These are phyloP conservation scores for Andricus quercusramuli DNA, from an alignment of 2,888 invertebrate genomes.

Conservation along the genomic window DNA sequence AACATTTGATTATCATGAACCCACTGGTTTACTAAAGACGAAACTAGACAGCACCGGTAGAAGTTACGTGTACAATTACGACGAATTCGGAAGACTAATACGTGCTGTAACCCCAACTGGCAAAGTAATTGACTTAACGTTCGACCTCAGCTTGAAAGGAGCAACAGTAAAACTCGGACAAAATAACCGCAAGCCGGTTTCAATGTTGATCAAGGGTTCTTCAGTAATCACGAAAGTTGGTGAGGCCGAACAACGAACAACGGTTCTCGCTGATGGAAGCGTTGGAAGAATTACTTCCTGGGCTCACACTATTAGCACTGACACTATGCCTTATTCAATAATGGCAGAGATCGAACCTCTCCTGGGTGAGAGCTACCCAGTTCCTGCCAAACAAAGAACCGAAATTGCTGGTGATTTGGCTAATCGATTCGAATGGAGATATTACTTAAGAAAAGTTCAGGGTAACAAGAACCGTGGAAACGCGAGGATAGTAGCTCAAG, in stretches of 20 bases:
- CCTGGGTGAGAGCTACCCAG: conserved; percentile 94
- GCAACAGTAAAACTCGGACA: conserved; percentile 92
- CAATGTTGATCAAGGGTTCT: conserved; percentile 92
- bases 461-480: conserved; percentile 77
- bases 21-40: conserved; percentile 92
- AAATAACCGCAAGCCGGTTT: conserved; percentile 90
- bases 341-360: conserved; percentile 93
- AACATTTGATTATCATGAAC: conserved; percentile 95
- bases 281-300: conserved; percentile 90
- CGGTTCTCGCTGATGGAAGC: conserved; percentile 90
- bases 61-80: conserved; percentile 96
- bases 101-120: conserved; percentile 97
- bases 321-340: conserved; percentile 94
- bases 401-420: conserved; percentile 94
- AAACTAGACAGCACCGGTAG: conserved; percentile 94
- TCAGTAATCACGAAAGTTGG: conserved; percentile 91
- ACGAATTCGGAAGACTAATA: conserved; percentile 94
- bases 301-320: conserved; percentile 93
- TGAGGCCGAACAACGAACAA: conserved; percentile 90
- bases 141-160: conserved; percentile 94
- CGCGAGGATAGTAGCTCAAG: conserved; percentile 88
- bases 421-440: conserved; percentile 97
- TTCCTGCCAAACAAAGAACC: conserved; percentile 93
- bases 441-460: conserved; percentile 89
- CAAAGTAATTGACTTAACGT: conserved; percentile 91